Percentiles rank a stretch among this genome's conserved stretches.
These are phyloP conservation scores for Junonia oenone DNA, from an alignment of 2,888 invertebrate genomes.

Conservation along the genomic window DNA sequence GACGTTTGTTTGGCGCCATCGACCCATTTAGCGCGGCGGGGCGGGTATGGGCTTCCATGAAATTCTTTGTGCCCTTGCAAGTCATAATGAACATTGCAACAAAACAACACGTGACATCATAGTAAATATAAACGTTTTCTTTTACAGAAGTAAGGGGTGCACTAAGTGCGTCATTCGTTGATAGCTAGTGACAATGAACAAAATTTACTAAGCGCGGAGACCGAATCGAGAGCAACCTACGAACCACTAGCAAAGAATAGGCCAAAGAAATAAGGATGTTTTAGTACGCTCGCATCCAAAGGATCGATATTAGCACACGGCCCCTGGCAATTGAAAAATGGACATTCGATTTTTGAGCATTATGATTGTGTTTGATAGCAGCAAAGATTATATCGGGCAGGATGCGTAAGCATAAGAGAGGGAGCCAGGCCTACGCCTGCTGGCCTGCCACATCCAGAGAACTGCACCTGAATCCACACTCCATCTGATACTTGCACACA, in stretches of 20 bases:
- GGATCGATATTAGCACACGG: slow-evolving; percentile 74
- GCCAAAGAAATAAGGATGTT: slow-evolving; percentile 77
- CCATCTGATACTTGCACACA: slow-evolving; percentile 64
- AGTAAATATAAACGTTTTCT: slow-evolving; percentile 43
- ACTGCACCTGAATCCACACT: slow-evolving; percentile 54
- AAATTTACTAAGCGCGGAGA: slow-evolving; percentile 58
- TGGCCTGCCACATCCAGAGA: slow-evolving; percentile 63
- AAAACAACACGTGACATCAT: slow-evolving; percentile 49
- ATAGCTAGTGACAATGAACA: slow-evolving; percentile 72
- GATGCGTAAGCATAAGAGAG: slow-evolving; percentile 78
- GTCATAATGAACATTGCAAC: slow-evolving; percentile 52
- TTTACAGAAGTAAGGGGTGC: slow-evolving; percentile 74
- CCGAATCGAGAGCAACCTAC: slow-evolving; percentile 51
- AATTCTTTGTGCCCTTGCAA: slow-evolving; percentile 55
- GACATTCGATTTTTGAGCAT: slow-evolving; percentile 70
- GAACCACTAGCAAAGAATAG: slow-evolving; percentile 69
- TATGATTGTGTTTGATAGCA: slow-evolving; percentile 66
- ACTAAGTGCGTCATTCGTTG: slow-evolving; percentile 71
- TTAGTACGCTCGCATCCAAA: slow-evolving; percentile 61
- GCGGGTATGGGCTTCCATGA: slow-evolving; percentile 57
- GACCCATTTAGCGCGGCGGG: slow-evolving; percentile 70
- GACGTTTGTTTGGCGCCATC: slow-evolving; percentile 77
- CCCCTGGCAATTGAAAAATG: slow-evolving; percentile 74
- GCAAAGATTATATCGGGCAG: slow-evolving; percentile 64
- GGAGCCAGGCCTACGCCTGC: slow-evolving; percentile 71